These are phyloP conservation scores for Sipha flava DNA, from an alignment of 1,140 invertebrate species.

Conservation along the genomic window DNA sequence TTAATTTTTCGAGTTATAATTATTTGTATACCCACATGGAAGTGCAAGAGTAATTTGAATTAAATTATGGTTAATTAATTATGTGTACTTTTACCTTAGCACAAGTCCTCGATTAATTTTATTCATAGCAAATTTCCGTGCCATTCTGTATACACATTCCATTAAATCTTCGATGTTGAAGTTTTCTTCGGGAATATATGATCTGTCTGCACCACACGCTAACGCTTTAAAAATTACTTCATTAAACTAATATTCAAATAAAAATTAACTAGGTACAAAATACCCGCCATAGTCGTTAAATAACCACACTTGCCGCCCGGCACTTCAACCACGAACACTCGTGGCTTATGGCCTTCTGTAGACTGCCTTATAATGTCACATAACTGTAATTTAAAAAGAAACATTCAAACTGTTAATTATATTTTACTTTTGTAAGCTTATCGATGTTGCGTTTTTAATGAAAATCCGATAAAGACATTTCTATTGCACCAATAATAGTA, in stretches of 20 bases:
- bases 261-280: not conserved
- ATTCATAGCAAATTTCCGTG: not conserved
- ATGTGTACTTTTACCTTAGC: conserved; percentile 1
- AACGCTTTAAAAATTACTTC: not conserved
- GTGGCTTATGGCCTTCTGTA: conserved; percentile 7
- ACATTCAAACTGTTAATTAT: not conserved
- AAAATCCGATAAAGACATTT: too few relatives aligned
- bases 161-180: not conserved
- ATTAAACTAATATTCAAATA: not conserved
- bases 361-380: conserved; percentile 32
- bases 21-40: too few relatives aligned
- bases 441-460: too few relatives aligned
- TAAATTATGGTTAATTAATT: not conserved
- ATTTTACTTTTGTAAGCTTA: not conserved
- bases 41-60: too few relatives aligned
- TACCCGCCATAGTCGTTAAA: conserved; percentile 10
- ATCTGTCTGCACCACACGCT: conserved; percentile 19
- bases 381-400: not conserved
- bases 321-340: conserved; percentile 29
- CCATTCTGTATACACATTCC: not conserved
- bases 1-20: too few relatives aligned
- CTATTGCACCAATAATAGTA: too few relatives aligned
- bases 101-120: conserved; percentile 19
- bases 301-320: conserved; percentile 26
- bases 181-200: conserved; percentile 19